Base-by-base conservation (phyloP, 2,113 vertebrate genomes). In the Ophthalmolycus amberensis region DNA sequence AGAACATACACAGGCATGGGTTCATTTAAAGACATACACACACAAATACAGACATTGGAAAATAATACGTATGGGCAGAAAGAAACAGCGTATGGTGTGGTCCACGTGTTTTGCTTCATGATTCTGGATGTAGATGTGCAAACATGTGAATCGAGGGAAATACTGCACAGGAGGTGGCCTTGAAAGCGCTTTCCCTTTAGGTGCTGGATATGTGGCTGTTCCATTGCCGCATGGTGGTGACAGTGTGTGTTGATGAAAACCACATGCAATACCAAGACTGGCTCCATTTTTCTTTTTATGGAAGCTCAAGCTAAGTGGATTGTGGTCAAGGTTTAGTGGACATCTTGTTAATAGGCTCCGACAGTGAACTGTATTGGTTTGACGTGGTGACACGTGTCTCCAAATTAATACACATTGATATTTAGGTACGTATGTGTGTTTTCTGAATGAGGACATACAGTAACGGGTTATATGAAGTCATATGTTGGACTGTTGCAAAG, bases 211-310 rank as follows among this genome's bases (percentile, higher is more conserved):
- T 81, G 77, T 82, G 80, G 75, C 79, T 77, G 76, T 85, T 80
- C 75, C 71, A 77, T 75, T 87, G 76, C 72, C 1, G 22, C 67
- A 81, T 42, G 50, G 66, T 75, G 76, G 76, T 84, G 79, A 85
- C 79, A 86, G 65, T 75, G 58, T 80, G 66, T 83, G 79, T 65
- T 88, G 69, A 93, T 89, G 72, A 83, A 87, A 91, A 84, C 83
- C 88, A 89, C 65, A 84, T 72, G 75, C 67, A 74, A 56, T 73
- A 46, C 75, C 68, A 59, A 20, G 54, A 79, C 60, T 82, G 54
- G 5, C 44, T 86, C 11, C 9, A 64, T 59, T 73, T 34, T 29
- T 70, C 4, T n/a, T 63, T 71, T 65, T 54, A 75, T 65, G 66
- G 71, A 82, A 80, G 69, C 34, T 42, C n/a, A 68, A 60, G 32